Conservation (phyloP, 2,797 vertebrate species). For the Sarcophilus harrisii region DNA sequence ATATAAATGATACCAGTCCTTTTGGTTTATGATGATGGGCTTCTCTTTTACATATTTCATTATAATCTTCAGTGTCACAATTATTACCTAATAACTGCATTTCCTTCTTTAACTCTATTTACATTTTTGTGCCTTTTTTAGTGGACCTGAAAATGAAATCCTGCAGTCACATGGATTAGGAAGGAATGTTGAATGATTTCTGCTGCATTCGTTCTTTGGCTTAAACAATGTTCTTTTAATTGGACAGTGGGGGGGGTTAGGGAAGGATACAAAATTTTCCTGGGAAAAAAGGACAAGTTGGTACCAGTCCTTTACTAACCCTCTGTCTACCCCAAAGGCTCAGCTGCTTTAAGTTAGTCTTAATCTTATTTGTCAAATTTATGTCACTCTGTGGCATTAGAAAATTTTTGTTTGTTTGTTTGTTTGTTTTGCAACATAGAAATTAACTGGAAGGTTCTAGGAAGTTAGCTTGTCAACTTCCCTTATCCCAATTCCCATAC, state of each 20-base stretch:
- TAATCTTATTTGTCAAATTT: constrained; percentile 64
- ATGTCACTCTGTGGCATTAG: constrained; percentile 51
- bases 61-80: background rate
- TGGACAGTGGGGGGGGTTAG: background rate
- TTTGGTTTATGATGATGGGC: constrained; percentile 4
- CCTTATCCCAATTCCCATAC: background rate
- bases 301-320: constrained; percentile 36
- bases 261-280: background rate
- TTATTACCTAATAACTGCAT: background rate
- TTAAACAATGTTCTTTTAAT: constrained; percentile 11
- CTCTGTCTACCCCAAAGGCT: constrained; percentile 27
- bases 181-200: background rate
- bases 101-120: constrained; percentile 5
- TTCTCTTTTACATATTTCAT: background rate
- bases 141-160: background rate
- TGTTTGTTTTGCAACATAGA: constrained; percentile 53
- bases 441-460: constrained; percentile 47
- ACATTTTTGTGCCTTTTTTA: constrained; percentile 32
- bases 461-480: constrained; percentile 22
- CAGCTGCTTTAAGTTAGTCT: constrained; percentile 66
- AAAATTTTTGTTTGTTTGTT: constrained; percentile 51
- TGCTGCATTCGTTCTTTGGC: background rate
- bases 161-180: background rate
- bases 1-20: constrained; percentile 4
- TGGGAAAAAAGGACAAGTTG: constrained; percentile 32